Evolutionary conservation across 2,113 vertebrate species (phyloP).

Genomic region (Bucco capensis): DNA sequence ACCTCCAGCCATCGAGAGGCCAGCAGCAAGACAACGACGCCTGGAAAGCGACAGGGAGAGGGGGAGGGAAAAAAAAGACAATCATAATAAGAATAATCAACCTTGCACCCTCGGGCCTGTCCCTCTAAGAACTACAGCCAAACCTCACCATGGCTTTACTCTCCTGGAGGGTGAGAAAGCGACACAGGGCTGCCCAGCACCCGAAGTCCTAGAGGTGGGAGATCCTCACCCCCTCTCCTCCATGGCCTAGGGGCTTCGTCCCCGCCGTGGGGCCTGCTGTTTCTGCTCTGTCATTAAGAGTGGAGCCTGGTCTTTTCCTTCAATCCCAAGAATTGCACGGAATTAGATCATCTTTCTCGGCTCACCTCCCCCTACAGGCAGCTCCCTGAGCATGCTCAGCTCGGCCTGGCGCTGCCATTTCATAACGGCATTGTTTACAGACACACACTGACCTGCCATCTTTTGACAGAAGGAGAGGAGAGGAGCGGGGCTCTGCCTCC

Average conservation of each 20-base stretch:
- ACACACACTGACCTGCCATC: conserved; percentile 66
- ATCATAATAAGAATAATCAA: not conserved
- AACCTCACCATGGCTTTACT: conserved; percentile 57
- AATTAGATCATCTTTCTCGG: conserved; percentile 65
- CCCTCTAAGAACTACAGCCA: conserved; percentile 47
- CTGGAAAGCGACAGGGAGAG: not conserved
- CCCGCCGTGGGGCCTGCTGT: conserved; percentile 55
- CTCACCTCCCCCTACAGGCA: conserved; percentile 81
- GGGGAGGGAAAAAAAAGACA: not conserved
- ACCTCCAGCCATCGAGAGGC: not conserved
- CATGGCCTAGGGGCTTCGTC: conserved; percentile 60
- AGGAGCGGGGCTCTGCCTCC: not conserved
- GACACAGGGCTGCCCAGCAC: conserved; percentile 38
- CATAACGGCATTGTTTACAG: conserved; percentile 86
- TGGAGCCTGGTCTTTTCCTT: conserved; percentile 68
- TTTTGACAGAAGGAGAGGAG: conserved; percentile 50
- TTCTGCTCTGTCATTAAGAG: conserved; percentile 73
- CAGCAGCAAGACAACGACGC: not conserved
- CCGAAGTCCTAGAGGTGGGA: conserved; percentile 40
- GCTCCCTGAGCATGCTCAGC: conserved; percentile 72
- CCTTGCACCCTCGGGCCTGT: conserved; percentile 54
- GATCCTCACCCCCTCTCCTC: conserved; percentile 44
- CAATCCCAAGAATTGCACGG: conserved; percentile 70
- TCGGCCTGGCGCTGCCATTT: conserved; percentile 83
- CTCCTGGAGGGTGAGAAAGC: conserved; percentile 45